Base-by-base conservation (phyloP, 2,888 invertebrate genomes). In the Heliconius charithonia region DNA sequence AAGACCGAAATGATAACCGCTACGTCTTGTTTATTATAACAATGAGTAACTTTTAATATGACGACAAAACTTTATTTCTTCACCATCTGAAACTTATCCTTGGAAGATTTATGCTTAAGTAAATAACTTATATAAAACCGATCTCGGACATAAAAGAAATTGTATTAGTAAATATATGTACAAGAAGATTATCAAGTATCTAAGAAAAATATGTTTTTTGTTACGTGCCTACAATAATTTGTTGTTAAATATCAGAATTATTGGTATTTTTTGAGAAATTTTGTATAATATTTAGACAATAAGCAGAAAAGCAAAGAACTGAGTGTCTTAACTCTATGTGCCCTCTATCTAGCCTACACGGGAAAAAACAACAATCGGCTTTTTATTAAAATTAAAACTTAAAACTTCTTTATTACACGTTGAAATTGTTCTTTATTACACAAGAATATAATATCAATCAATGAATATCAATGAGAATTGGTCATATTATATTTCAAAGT, bases 11-110 rank as follows among this genome's bases (percentile, higher is more conserved):
- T 37, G 32, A 72, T 72, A 72, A 59, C 72, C 32, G 16, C 72
- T n/a, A 32, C 32, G n/a, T 59, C 72, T 72, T 59, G 72, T 72
- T 72, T 72, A 56, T 72, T 72, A 59, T 72, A 72, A 72, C 59
- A 59, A 72, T 59, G 25, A 9, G 59, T n/a, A 72, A 59, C 56
- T 72, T 72, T 37, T 72, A 72, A 72, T 72, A 25, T 32, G 59
- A 72, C 59, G 59, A 72, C 32, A 72, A 72, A 72, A 59, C n/a
- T 72, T 72, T 69, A 69, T 25, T 72, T 59, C 72, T 72, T 16
- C 25, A 45, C 32, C 56, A 32, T 72, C 56, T 32, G 32, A 59
- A 72, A 72, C 32, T 32, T 72, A 25, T 45, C 27, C 41, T 45
- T 69, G 25, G 69, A 45, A 45, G 41, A 41, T 69, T 69, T 41